A percentile compares a stretch with the other conserved stretches of the same genome.
Conservation (phyloP, 2,113 vertebrate genomes). For the Acanthisitta chloris region DNA sequence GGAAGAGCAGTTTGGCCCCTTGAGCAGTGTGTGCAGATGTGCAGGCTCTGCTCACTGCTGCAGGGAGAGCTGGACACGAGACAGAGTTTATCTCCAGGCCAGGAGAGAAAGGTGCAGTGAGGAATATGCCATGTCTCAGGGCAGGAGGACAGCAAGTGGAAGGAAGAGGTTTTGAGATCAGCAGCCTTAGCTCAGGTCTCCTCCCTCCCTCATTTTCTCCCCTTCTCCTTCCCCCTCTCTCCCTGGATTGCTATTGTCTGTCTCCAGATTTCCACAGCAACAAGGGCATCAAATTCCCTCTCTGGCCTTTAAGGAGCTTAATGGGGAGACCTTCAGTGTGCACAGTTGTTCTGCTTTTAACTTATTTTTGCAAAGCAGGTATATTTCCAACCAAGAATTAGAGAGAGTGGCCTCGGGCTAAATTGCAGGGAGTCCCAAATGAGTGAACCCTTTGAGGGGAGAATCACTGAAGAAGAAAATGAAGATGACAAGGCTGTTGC, state of each 20-base stretch:
- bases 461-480: conserved; percentile 82
- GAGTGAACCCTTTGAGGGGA: conserved; percentile 75
- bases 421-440: conserved; percentile 74
- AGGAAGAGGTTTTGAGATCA: not conserved
- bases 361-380: conserved; percentile 78
- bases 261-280: conserved; percentile 2
- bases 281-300: not conserved
- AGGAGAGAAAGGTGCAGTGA: not conserved
- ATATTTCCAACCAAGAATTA: conserved; percentile 75
- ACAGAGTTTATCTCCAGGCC: too few relatives aligned
- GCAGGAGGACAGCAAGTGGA: not conserved
- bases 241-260: not conserved
- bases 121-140: not conserved
- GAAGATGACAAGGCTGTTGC: conserved; percentile 81
- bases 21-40: not conserved
- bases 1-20: not conserved
- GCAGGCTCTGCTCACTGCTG: not conserved
- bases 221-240: not conserved
- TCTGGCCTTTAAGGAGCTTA: conserved; percentile 56
- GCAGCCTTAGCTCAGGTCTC: not conserved
- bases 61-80: too few relatives aligned
- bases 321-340: conserved; percentile 57
- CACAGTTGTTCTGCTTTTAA: conserved; percentile 71
- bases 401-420: conserved; percentile 76
- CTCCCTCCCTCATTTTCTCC: not conserved